A percentile compares a stretch with the other conserved stretches of the same genome.
phyloP scores from a whole-genome alignment of 1,140 invertebrate genomes.

The Zophobas atratus region DNA sequence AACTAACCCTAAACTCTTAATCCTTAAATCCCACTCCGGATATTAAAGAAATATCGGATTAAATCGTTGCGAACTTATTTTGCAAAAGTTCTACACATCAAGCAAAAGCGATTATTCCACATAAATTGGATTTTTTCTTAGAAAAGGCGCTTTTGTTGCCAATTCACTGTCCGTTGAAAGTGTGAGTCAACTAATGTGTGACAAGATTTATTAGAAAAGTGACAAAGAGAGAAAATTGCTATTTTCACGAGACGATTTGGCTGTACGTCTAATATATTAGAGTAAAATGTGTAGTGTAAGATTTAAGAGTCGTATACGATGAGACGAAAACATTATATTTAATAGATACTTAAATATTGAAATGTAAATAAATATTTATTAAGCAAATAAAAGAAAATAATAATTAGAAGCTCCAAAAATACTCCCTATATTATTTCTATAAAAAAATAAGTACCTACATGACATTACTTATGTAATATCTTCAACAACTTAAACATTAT shows the following conservation, averaged over 20 bases:
- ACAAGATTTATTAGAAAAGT: slow-evolving; percentile 34
- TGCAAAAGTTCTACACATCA: not conserved
- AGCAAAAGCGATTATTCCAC: slow-evolving; percentile 12
- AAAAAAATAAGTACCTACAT: too few relatives aligned
- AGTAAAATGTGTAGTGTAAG: slow-evolving; percentile 1
- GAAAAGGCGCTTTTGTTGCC: slow-evolving; percentile 18
- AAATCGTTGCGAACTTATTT: too few relatives aligned
- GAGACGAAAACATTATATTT: slow-evolving; percentile 2
- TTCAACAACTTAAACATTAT: too few relatives aligned
- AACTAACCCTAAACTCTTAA: too few relatives aligned
- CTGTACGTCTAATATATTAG: slow-evolving; percentile 1
- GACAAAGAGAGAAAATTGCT: slow-evolving; percentile 22
- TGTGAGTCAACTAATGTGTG: slow-evolving; percentile 24
- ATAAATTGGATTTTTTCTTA: slow-evolving; percentile 21
- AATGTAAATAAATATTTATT: too few relatives aligned
- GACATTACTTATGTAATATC: too few relatives aligned
- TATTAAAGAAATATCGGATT: not conserved
- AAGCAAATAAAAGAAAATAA: too few relatives aligned
- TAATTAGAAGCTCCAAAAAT: too few relatives aligned
- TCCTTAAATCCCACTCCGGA: not conserved
- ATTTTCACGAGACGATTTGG: slow-evolving; percentile 12
- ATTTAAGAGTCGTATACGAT: not conserved
- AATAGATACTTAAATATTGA: not conserved
- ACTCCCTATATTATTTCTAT: too few relatives aligned
- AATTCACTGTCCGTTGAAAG: slow-evolving; percentile 23